Conservation (phyloP, 1,140 invertebrate genomes). For the Heliconius nattereri region DNA sequence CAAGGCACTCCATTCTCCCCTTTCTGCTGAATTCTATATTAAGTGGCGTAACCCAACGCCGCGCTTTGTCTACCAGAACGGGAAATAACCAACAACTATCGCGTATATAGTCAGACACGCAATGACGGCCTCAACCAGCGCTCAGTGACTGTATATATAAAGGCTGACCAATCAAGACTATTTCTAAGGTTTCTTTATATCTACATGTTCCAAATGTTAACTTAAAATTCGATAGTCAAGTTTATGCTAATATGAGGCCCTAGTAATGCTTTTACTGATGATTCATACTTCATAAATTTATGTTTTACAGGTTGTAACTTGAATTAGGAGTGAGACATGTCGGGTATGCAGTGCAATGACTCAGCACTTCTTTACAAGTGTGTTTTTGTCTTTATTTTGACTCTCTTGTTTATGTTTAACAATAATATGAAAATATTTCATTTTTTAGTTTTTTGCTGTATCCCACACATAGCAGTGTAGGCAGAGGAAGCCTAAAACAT, state of each 20-base stretch:
- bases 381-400: background rate
- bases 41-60: too few relatives aligned
- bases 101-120: too few relatives aligned
- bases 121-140: too few relatives aligned
- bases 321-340: background rate
- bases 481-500: too few relatives aligned
- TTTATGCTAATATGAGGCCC: background rate
- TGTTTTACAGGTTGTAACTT: background rate
- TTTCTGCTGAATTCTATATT: too few relatives aligned
- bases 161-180: background rate
- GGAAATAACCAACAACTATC: too few relatives aligned
- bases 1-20: too few relatives aligned
- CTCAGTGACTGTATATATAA: background rate
- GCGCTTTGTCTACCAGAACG: too few relatives aligned
- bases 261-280: constrained; percentile 6
- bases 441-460: too few relatives aligned
- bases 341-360: background rate
- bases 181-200: background rate
- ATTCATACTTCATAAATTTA: background rate
- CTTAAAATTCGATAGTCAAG: background rate
- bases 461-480: too few relatives aligned
- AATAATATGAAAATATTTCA: background rate
- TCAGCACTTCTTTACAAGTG: background rate
- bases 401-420: background rate
- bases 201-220: background rate